Base-by-base conservation (phyloP, 1,140 invertebrate species). In the Leptopilina clavipes region DNA sequence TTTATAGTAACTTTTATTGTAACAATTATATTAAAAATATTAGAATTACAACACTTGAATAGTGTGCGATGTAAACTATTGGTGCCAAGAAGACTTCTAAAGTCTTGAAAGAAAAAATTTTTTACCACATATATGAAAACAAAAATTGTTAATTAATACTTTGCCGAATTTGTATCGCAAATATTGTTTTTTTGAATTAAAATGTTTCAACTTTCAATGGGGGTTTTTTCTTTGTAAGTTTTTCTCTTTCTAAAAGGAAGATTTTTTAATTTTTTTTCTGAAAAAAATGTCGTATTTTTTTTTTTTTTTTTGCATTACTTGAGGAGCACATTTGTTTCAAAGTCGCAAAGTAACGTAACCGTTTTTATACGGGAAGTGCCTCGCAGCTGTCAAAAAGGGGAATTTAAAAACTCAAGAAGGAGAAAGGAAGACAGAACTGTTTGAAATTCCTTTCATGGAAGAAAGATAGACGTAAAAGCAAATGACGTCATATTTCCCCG, bases 71-170 rank as follows among this genome's bases (percentile, higher is more conserved):
- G n/a, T 65, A 65, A 14, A 31, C 6, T 12, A 65, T 37, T 65
- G 59, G 59, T 65, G 59, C 59, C 59, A 65, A 65, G 59, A 65
- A 65, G 59, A 11, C 19, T 65, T 25, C 12, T n/a, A 22, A 65
- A 52, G 17, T 5, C 22, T 22, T 37, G 12, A 65, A 22, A 65
- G 5, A 31, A 31, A 31, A 31, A 31, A 25, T 25, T 65, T 37
- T 65, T 14, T 31, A 37, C 31, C 14, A 31, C 14, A 6, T 22
- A 65, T 65, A 65, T 14, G 25, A 65, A 14, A 31, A 65, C 12
- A 12, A 65, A 31, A n/a, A 37, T 25, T 31, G 59, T 65, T 31
- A 31, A 31, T 37, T 65, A 1, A 1, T 31, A 31, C 25, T 31
- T 31, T 31, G 37, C 9, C 37, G 37, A 40, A 40, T 40, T 40